Base-by-base conservation (phyloP, 2,113 vertebrate species). In the Corapipo altera region DNA sequence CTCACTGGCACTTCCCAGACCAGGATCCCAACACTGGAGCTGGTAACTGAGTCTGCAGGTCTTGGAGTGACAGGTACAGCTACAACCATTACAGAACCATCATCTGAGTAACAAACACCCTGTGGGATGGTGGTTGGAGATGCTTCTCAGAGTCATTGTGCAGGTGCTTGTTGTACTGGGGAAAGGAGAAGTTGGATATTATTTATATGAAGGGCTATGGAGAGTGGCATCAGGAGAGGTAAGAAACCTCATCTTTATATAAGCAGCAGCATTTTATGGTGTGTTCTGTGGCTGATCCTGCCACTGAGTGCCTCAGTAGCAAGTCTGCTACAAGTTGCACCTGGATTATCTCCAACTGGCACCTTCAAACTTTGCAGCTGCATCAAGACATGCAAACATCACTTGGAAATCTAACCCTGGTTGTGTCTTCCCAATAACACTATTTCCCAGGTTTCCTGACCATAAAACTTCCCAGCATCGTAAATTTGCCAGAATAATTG, bases 1-100 rank as follows among this genome's bases (percentile, higher is more conserved):
- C 21, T 52, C n/a, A 5, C 21, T 1, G 2, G 30, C 12, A 2
- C 72, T 13, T 8, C 72, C 51, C 1, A 1, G 17, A 18, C 9
- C 3, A 0, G 3, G 1, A 35, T 7, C 48, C 26, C 17, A 1
- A 59, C 74, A 9, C 15, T 11, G 44, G 20, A 27, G 59, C 52
- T 69, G 67, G 5, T n/a, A 20, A 33, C 32, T 17, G 71, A 37
- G 58, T 8, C 20, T 9, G 57, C 22, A 39, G 37, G 32, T 59
- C 64, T 46, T 44, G 69, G 81, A 44, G 21, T 2, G 49, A 32
- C 11, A 33, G 23, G 8, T 6, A 69, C 19, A 28, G 32, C 66
- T n/a, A 5, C 33, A 35, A 0, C 17, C 11, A 12, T 17, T 5
- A 2, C 59, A 93, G 39, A 75, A 32, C 30, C 28, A 32, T 5